Base-by-base conservation (phyloP, 2,113 vertebrate species). In the Amphiprion percula region DNA sequence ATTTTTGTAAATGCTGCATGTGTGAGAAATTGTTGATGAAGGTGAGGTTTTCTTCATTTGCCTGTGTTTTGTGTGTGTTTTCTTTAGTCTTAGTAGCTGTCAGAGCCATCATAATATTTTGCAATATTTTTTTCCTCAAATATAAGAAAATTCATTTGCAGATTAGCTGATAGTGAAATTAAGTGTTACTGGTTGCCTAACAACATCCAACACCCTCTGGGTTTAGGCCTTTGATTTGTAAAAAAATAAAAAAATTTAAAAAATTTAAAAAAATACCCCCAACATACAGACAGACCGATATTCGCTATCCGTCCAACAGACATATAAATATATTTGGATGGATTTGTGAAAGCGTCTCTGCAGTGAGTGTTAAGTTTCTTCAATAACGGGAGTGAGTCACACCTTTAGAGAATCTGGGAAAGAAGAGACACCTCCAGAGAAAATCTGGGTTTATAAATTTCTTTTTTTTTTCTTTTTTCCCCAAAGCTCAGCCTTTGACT, bases 401-500 rank as follows among this genome's bases (percentile, higher is more conserved):
- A 55, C 49, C 19, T 74, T 53, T 61, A 71, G 19, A 75, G 56
- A 70, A 53, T 62, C 33, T 72, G 37, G 47, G 1, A 1, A 68
- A 70, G 59, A 79, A 44, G 72, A 77, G n/a, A 64, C 41, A 26
- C 63, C 77, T 33, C 10, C 52, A 76, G 59, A 61, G 11, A 62
- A 74, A 62, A 15, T 44, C 14, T 0, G 41, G 41, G 4, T 37
- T 44, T 15, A 44, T 15, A 44, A 15, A 10, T 37, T 7, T 37
- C 9, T 10, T 37, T 9, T 37, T 37, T 33, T 37, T 44, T 41
- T 72, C 79, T 71, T 46, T 60, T 44, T 73, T 79, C 65, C 54
- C 19, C 47, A 50, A 19, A 50, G 41, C 21, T n/a, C 62, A 70
- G 7, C 28, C 11, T 77, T 5, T 63, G 33, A 72, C 28, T 70